phyloP scores from a whole-genome alignment of 37 sponge, comb jelly and placozoan species.

The Lycopodina hypogea region DNA sequence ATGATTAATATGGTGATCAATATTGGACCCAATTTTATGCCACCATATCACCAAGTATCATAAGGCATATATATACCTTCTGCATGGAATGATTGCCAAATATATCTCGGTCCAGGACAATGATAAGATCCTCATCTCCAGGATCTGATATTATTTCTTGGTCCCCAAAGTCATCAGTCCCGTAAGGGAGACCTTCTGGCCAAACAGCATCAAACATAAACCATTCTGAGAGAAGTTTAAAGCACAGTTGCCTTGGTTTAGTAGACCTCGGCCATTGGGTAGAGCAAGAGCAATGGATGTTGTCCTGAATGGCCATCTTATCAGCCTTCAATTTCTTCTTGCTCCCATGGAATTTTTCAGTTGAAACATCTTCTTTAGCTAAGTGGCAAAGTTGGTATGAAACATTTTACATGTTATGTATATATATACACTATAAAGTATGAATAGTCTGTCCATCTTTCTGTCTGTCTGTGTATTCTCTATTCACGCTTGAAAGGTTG shows the following conservation, averaged over 20 bases:
- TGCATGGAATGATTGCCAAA: constrained; percentile 10
- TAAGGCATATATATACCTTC: neutral
- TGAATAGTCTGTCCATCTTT: too few species aligned
- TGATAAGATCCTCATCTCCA: neutral
- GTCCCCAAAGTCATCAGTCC: neutral
- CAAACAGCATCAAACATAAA: neutral
- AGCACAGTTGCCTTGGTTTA: neutral
- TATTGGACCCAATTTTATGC: too few species aligned
- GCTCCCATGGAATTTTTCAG: neutral
- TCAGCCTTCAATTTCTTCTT: constrained; percentile 5
- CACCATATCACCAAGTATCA: too few species aligned
- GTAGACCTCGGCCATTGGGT: neutral
- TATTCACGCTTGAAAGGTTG: too few species aligned
- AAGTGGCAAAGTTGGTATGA: too few species aligned
- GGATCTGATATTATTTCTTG: neutral
- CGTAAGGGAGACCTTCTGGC: neutral
- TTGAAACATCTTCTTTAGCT: neutral
- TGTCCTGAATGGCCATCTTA: constrained; percentile 5
- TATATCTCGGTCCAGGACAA: neutral
- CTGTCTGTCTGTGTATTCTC: too few species aligned
- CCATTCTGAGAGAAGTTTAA: neutral
- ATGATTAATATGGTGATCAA: too few species aligned
- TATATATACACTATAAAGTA: too few species aligned
- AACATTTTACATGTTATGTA: too few species aligned
- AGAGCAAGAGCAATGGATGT: neutral